Evolutionary conservation across 2,797 vertebrate genomes (phyloP), one percentile per base, ranked within the genome.

Genomic region (Danio jaintianensis): DNA sequence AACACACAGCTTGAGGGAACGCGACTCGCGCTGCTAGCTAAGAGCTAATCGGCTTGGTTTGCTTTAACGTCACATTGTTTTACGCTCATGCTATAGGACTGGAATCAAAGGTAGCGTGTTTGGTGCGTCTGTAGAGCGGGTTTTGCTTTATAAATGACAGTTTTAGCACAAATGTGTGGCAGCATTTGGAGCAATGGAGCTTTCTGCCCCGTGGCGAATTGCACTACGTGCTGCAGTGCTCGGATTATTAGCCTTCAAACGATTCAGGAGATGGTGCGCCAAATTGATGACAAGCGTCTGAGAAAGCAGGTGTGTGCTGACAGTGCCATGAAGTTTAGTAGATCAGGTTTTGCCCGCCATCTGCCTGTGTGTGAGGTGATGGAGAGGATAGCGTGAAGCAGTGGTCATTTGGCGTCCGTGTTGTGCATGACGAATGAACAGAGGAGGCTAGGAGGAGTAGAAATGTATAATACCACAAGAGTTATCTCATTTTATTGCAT

Each of bases 11-110:
- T 78, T 40, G 69, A 80, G 80, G 22, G 73, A 85, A 75, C 13
- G 0, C 3, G n/a, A 85, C 85, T 81, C 59, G 40, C 63, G 47
- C 53, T 81, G 81, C 78, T 70, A 62, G 79, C 83, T 88, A 78
- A 81, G 85, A 86, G 75, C 58, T 68, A 62, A 88, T 89, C 83
- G 77, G 55, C 75, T 85, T 70, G 29, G 56, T 78, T 79, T 86
- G 56, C 61, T 83, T 84, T 83, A 70, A 78, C 43, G 55, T 82
- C 75, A 76, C 68, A 22, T 83, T 72, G 71, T 82, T 86, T 75
- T 81, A 86, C 63, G 47, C 73, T 82, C 71, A 67, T 50, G 52
- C 29, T 64, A 75, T 73, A 83, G 83, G 84, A 79, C 84, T 71
- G 78, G 40, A 75, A 68, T n/a, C 79, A 77, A 53, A 75, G 84